These are phyloP conservation scores for Troides helena DNA, from an alignment of 2,888 invertebrate genomes.

Conservation along the genomic window DNA sequence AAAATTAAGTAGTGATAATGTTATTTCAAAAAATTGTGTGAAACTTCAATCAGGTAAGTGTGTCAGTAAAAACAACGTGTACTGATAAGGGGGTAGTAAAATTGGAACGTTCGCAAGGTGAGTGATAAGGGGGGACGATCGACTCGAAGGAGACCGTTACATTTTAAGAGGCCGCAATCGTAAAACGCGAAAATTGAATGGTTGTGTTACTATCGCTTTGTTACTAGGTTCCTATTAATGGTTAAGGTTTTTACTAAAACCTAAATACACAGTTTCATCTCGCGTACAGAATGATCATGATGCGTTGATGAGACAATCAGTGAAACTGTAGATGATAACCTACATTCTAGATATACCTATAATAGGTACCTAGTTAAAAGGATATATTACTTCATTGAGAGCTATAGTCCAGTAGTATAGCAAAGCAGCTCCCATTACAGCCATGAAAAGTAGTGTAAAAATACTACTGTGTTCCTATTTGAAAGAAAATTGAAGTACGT, in stretches of 20 bases:
- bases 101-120: slow-evolving; percentile 13
- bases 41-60: slow-evolving; percentile 18
- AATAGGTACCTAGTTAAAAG: too few species aligned
- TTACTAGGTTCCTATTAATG: slow-evolving; percentile 6
- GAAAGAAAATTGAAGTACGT: too few species aligned
- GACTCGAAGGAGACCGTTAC: slow-evolving; percentile 20
- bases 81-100: slow-evolving; percentile 18
- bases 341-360: too few species aligned
- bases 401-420: too few species aligned
- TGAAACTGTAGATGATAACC: too few species aligned
- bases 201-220: slow-evolving; percentile 11
- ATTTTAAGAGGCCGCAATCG: slow-evolving; percentile 20
- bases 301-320: neutral
- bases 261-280: neutral
- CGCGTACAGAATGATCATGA: neutral
- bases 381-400: too few species aligned
- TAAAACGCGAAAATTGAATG: slow-evolving; percentile 25
- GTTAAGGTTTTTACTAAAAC: neutral
- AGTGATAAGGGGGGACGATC: slow-evolving; percentile 22
- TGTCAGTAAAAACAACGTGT: slow-evolving; percentile 12
- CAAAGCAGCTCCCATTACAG: too few species aligned
- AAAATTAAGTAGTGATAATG: too few species aligned
- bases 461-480: too few species aligned
- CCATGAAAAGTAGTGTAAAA: too few species aligned
- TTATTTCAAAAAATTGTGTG: neutral